phyloP scores from a whole-genome alignment of 2,113 vertebrate species.

The Brevimyrus niger region DNA sequence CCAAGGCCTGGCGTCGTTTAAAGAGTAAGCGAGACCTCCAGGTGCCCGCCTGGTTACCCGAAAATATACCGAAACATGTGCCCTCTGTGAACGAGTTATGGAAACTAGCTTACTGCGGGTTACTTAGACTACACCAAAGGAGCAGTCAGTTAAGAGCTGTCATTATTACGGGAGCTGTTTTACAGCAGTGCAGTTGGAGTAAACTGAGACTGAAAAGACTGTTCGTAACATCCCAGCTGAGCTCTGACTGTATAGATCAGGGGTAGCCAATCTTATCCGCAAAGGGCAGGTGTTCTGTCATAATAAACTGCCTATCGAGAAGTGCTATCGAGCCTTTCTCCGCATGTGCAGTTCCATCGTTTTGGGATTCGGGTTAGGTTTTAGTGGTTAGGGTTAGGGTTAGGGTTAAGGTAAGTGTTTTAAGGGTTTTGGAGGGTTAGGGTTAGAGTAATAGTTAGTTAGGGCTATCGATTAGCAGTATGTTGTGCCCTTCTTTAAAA shows the following conservation, averaged over 20 bases:
- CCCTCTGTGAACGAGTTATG: background rate
- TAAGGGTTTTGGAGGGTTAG: no score
- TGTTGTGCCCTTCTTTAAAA: background rate
- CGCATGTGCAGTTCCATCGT: no score
- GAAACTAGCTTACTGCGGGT: background rate
- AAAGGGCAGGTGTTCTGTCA: no score
- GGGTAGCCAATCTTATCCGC: no score
- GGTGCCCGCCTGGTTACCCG: background rate
- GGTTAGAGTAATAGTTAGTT: no score
- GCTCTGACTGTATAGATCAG: background rate
- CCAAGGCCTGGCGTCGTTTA: constrained; percentile 50
- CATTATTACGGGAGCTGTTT: background rate
- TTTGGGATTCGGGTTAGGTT: no score
- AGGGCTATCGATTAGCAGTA: no score
- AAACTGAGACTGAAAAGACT: background rate
- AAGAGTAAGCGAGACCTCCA: constrained; percentile 59
- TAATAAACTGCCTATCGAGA: no score
- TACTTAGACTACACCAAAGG: background rate
- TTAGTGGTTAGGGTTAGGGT: no score
- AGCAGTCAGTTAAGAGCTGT: background rate
- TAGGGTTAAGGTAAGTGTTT: no score
- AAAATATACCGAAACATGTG: background rate
- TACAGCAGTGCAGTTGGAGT: background rate
- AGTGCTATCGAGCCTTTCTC: no score
- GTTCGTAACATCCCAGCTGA: background rate